Conservation (phyloP, 2,888 invertebrate genomes). For the Dolichopus griseipennis region DNA sequence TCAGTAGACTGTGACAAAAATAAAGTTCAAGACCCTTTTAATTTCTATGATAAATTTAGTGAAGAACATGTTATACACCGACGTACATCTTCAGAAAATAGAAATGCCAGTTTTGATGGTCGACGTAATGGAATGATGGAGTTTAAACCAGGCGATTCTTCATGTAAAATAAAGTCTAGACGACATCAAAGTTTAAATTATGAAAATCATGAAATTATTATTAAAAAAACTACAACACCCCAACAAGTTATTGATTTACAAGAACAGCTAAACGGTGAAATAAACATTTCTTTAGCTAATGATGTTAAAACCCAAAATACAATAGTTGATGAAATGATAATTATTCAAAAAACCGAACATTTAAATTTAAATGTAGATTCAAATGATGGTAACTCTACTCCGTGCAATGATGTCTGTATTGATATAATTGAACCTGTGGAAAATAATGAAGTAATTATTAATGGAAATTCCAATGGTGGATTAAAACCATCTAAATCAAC, state of each 20-base stretch:
- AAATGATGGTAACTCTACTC: conserved; percentile 13
- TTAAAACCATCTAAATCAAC: conserved; percentile 52
- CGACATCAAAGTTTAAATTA: conserved; percentile 41
- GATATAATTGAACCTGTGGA: conserved; percentile 17
- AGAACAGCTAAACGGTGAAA: conserved; percentile 17
- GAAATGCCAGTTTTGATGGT: conserved; percentile 38
- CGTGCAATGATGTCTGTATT: conserved; percentile 12
- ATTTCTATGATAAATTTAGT: conserved; percentile 23
- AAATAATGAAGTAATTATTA: conserved; percentile 12
- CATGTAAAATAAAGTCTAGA: conserved; percentile 22
- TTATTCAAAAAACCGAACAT: conserved; percentile 35
- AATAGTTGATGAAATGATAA: conserved; percentile 28
- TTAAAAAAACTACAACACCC: conserved; percentile 24
- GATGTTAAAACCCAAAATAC: conserved; percentile 21
- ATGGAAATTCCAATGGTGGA: conserved; percentile 13
- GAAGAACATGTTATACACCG: conserved; percentile 36
- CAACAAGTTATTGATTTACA: conserved; percentile 27
- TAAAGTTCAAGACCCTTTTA: background rate
- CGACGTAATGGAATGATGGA: conserved; percentile 41
- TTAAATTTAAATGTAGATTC: conserved; percentile 28
- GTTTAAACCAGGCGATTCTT: conserved; percentile 15
- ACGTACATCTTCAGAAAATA: conserved; percentile 36
- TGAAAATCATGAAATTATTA: conserved; percentile 41
- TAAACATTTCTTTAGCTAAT: conserved; percentile 23
- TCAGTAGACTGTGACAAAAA: conserved; percentile 17